Evolutionary conservation across 2,888 invertebrate species (phyloP).

Genomic region (Drosophila tripunctata): DNA sequence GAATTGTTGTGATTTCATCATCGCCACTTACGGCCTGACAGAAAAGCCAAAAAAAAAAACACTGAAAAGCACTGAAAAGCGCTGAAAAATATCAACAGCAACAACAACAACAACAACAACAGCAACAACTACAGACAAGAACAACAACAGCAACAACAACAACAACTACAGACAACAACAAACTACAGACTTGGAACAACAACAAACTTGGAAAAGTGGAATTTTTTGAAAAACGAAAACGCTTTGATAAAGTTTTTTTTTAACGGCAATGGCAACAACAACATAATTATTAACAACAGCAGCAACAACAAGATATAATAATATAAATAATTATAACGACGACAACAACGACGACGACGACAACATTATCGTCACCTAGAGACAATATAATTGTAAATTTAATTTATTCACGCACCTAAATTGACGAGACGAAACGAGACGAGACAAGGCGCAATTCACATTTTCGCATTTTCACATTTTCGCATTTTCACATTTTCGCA

Average conservation of each 20-base stretch:
- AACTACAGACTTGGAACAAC: too few relatives aligned
- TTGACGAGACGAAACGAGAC: too few relatives aligned
- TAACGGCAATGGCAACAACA: constrained; percentile 51
- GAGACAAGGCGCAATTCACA: constrained; percentile 27
- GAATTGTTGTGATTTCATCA: constrained; percentile 80
- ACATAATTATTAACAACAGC: constrained; percentile 65
- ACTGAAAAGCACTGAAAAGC: too few relatives aligned
- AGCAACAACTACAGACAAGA: constrained; percentile 1
- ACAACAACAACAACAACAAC: background rate
- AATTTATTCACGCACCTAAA: constrained; percentile 65
- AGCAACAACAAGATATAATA: constrained; percentile 22
- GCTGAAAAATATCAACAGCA: constrained; percentile 22
- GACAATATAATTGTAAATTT: constrained; percentile 75
- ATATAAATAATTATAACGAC: constrained; percentile 25
- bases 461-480: background rate
- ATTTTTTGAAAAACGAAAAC: constrained; percentile 58
- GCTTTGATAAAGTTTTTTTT: constrained; percentile 43
- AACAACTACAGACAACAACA: constrained; percentile 22
- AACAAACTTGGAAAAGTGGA: constrained; percentile 70
- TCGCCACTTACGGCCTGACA: constrained; percentile 75
- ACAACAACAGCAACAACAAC: constrained; percentile 22
- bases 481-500: background rate
- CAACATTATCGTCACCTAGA: constrained; percentile 79
- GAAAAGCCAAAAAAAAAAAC: constrained; percentile 75
- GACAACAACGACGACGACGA: constrained; percentile 43